Evolutionary conservation across 2,888 invertebrate genomes (phyloP), one percentile per base, ranked within the genome.

Genomic region (Bedellia somnulentella): DNA sequence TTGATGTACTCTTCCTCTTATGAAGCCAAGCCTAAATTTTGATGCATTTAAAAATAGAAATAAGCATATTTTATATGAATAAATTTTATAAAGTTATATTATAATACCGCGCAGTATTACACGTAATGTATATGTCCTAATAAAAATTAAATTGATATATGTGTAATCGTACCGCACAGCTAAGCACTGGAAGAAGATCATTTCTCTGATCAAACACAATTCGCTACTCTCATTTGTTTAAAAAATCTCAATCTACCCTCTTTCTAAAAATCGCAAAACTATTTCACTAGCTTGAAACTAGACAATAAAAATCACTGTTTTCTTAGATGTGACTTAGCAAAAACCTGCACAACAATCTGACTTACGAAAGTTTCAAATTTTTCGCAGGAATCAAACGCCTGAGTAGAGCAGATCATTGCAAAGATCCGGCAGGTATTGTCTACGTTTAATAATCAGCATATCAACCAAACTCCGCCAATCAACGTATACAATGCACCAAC

Each of bases 381-480:
- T 63, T 80, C 79, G 48, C 73, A 86, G 86, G 88, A 89, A 78
- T 89, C 89, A 73, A 89, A 89, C 80, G 89, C 89, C 87, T 89
- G 88, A 87, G 87, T 87, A 80, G 85, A 86, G 82, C 85, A 85
- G 85, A 86, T 87, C 81, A 85, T 85, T 85, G 84, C 84, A 83
- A 86, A 83, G 81, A 85, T 86, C 81, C 85, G 85, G 78, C 81
- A 83, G 79, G 82, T 85, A 80, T 80, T 86, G 78, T 80, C 84
- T 64, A 83, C 85, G 78, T 85, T 85, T 78, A 80, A 80, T 63
- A 80, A 80, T 70, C 82, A 82, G 68, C 82, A 82, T 68, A 71
- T 60, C 75, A 57, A 34, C 70, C 63, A 62, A 62, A 66, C 68
- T 56, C 53, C 66, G 52, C 52, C 75, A 45, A 61, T 62, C 63